A percentile compares a stretch with the other conserved stretches of the same genome.
Evolutionary conservation across 1,140 invertebrate genomes (phyloP).

Genomic region (Octopus sinensis): DNA sequence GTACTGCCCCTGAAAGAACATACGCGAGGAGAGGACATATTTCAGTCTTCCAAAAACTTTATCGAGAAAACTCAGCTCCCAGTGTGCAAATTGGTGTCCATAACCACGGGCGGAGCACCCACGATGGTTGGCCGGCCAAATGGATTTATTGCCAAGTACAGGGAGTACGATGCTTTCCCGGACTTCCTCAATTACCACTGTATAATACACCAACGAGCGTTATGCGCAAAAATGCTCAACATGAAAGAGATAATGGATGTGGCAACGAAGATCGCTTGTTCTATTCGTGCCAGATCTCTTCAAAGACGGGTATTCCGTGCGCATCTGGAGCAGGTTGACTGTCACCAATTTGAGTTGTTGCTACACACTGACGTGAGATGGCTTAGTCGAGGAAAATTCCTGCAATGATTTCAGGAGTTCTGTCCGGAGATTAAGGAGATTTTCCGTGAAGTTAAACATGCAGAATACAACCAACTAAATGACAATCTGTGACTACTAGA

Average conservation of each 20-base stretch:
- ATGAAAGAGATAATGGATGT: neutral
- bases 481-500: too few species aligned
- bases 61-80: neutral
- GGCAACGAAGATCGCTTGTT: neutral
- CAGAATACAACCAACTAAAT: neutral
- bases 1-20: constrained; percentile 1
- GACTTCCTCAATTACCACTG: constrained; percentile 7
- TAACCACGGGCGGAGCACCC: neutral
- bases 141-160: neutral
- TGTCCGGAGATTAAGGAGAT: neutral
- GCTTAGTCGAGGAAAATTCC: neutral
- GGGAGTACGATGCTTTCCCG: neutral
- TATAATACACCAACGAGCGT: neutral
- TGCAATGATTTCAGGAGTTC: neutral
- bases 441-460: neutral
- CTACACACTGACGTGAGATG: neutral
- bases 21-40: neutral
- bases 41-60: neutral
- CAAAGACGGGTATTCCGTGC: neutral
- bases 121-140: neutral
- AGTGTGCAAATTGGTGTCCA: neutral
- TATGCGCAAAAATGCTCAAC: neutral
- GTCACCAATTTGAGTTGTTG: neutral
- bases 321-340: neutral
- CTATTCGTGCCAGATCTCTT: constrained; percentile 7